Conservation (phyloP, 2,113 vertebrate species). For the Dicrurus megarhynchus region DNA sequence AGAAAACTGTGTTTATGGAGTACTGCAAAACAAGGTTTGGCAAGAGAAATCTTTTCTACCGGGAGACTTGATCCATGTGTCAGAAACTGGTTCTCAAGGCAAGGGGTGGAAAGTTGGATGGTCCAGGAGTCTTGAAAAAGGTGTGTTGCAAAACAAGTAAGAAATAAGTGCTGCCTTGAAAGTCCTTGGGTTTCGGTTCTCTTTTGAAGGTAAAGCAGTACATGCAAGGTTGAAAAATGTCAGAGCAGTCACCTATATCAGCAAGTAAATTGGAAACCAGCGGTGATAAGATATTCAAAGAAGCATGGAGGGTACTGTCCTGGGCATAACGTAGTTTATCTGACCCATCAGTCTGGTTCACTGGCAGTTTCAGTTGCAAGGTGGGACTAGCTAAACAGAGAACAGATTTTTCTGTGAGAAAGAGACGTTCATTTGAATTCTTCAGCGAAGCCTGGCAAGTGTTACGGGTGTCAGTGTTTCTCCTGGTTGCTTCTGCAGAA, state of each 20-base stretch:
- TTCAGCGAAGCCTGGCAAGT: neutral
- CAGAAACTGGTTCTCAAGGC: neutral
- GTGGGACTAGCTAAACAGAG: neutral
- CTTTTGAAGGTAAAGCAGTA: conserved; percentile 34
- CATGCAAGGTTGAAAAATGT: conserved; percentile 39
- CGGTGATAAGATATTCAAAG: neutral
- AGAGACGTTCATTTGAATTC: neutral
- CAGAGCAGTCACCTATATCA: conserved; percentile 26
- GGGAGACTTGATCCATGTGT: neutral
- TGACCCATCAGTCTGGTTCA: neutral
- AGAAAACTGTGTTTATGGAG: neutral
- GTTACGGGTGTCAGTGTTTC: neutral
- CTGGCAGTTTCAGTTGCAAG: neutral
- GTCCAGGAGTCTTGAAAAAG: neutral
- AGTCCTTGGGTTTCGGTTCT: conserved; percentile 55
- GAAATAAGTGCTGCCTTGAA: conserved; percentile 38
- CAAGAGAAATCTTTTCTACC: neutral
- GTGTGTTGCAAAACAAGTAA: neutral
- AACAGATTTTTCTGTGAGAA: conserved; percentile 19
- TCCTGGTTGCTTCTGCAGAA: conserved; percentile 12
- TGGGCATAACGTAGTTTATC: neutral
- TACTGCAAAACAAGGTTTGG: neutral
- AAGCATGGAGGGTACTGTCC: neutral
- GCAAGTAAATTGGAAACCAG: conserved; percentile 22
- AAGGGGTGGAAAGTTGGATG: neutral